A percentile compares a stretch with the other conserved stretches of the same genome.
phyloP scores from a whole-genome alignment of 2,888 invertebrate genomes.

The Tethea ocularis region DNA sequence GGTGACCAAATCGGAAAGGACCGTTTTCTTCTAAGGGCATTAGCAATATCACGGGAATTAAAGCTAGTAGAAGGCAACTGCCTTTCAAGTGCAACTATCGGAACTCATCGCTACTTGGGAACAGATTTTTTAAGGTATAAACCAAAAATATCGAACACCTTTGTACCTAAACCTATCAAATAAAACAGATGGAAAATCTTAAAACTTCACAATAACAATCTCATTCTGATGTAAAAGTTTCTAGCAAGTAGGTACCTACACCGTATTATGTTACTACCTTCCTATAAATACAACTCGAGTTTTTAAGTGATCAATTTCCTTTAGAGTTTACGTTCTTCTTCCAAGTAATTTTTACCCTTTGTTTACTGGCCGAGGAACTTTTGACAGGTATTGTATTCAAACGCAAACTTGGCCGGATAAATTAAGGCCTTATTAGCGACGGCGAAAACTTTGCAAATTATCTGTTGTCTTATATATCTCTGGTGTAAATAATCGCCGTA shows the following conservation, averaged over 20 bases:
- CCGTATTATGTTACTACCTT: not conserved
- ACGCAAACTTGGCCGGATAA: constrained; percentile 20
- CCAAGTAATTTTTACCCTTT: not conserved
- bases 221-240: not conserved
- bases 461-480: constrained; percentile 39
- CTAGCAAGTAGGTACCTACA: not conserved
- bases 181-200: not conserved
- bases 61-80: too few species aligned
- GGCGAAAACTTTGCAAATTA: constrained; percentile 23
- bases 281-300: not conserved
- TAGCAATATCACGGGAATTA: too few species aligned
- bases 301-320: constrained; percentile 6
- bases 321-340: not conserved
- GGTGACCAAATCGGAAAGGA: too few species aligned
- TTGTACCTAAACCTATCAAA: not conserved
- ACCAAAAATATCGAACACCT: too few species aligned
- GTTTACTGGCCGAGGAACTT: constrained; percentile 1
- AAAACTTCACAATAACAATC: not conserved
- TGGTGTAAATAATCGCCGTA: constrained; percentile 46
- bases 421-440: constrained; percentile 38
- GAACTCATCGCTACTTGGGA: too few species aligned
- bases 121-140: too few species aligned
- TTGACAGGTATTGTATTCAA: constrained; percentile 3
- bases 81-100: too few species aligned
- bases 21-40: too few species aligned